Percentiles rank a stretch among this genome's conserved stretches.
Conservation (phyloP, 2,797 vertebrate genomes). For the Morus bassanus region DNA sequence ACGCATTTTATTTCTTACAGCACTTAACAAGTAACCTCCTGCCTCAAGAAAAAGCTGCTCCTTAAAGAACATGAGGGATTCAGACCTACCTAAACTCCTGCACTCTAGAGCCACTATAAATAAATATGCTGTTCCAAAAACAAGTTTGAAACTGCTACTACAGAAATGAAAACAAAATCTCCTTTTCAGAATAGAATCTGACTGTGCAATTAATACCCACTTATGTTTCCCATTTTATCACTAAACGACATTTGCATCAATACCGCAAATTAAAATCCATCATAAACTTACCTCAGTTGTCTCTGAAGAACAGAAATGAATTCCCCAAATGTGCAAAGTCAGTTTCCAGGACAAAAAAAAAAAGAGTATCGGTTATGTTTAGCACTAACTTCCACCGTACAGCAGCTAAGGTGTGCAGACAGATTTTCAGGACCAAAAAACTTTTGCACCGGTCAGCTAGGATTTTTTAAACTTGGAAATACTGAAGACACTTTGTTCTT, state of each 20-base stretch:
- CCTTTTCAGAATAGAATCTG: neutral
- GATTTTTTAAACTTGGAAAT: constrained; percentile 50
- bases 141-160: neutral
- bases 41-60: neutral
- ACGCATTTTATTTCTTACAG: neutral
- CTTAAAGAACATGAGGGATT: neutral
- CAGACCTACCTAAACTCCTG: neutral
- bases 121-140: neutral
- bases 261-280: constrained; percentile 6
- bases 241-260: neutral
- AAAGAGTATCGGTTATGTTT: neutral
- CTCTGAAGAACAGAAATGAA: constrained; percentile 56
- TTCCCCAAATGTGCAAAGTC: constrained; percentile 8
- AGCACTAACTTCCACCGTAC: constrained; percentile 39
- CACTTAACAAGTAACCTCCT: neutral
- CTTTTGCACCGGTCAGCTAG: neutral
- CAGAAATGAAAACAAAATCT: neutral
- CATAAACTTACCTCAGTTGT: constrained; percentile 72
- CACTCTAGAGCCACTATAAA: neutral
- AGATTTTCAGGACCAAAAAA: constrained; percentile 5
- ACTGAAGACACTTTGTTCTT: constrained; percentile 68
- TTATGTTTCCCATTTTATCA: neutral
- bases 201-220: neutral
- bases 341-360: constrained; percentile 3
- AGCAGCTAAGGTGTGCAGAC: constrained; percentile 8